Evolutionary conservation across 1,140 invertebrate genomes (phyloP).

Genomic region (Latrodectus geometricus): DNA sequence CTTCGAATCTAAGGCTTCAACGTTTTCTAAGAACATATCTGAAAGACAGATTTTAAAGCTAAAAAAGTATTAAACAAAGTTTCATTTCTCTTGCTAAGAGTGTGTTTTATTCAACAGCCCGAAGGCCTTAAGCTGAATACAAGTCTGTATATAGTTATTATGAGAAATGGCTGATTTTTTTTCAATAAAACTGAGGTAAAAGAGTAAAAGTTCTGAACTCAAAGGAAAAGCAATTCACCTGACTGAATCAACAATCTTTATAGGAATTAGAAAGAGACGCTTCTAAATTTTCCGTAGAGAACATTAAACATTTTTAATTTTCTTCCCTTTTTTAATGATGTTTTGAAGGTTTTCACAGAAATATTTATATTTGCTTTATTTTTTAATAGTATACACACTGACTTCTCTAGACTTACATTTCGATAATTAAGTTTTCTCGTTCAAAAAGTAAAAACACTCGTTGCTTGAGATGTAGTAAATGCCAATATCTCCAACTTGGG

Average conservation of each 20-base stretch:
- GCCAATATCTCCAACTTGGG: too few species aligned
- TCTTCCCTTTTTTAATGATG: neutral
- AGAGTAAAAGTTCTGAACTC: too few species aligned
- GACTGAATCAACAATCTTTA: neutral
- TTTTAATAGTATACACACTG: too few species aligned
- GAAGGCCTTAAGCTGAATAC: neutral
- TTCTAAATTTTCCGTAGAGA: too few species aligned
- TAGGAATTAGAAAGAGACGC: neutral
- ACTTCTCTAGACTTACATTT: too few species aligned
- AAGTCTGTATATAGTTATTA: neutral
- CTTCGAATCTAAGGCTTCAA: slow-evolving; percentile 21
- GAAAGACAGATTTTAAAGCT: slow-evolving; percentile 1
- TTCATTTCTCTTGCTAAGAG: neutral
- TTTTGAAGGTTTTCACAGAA: neutral
- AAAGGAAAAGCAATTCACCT: neutral
- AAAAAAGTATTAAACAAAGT: slow-evolving; percentile 21
- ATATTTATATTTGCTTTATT: too few species aligned
- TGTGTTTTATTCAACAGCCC: neutral
- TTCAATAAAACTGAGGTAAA: neutral
- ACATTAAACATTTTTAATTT: neutral
- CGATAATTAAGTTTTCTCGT: too few species aligned
- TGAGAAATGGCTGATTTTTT: neutral
- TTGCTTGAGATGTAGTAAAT: too few species aligned
- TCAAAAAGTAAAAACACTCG: too few species aligned
- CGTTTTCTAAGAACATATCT: neutral